Evolutionary conservation across 2,888 invertebrate genomes (phyloP), one percentile per base, ranked within the genome.

Genomic region (Temnothorax rugatulus): DNA sequence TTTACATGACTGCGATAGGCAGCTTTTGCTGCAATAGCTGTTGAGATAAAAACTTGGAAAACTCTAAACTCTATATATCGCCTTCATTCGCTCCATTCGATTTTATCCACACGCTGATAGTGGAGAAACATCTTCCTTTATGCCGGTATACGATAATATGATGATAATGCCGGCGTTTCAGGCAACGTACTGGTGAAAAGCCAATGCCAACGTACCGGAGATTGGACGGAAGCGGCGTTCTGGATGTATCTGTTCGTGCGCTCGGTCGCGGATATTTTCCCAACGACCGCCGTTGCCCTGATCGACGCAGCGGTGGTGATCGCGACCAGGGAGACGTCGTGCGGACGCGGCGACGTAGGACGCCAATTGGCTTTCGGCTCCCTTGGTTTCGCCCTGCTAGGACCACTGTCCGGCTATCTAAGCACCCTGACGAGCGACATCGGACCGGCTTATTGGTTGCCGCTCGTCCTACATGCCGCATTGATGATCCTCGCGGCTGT

Each of bases 271-370:
- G 98, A 98, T 92, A 96, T 97, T 68, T 97, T 97, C 94, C 96
- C 97, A 13, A 96, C 97, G 47, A 97, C 97, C 0, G 97, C 96
- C 0, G 95, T 97, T 8, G 97, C 97, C 0, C 93, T 98, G 8
- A 95, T 98, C 1, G 97, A 97, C 77, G 96, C 97, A 0, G 97
- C 97, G 0, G 96, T 97, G 63, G 97, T 98, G n/a, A 97, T 98
- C 86, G 97, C 97, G 0, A 97, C 98, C 0, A 96, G 97, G 50
- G 98, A 98, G 94, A 98, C 97, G 0, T 97, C 97, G 0, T 96
- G 97, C 29, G 97, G 97, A 1, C 96, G 97, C 52, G 97, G 97
- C 0, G 97, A 98, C 92, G 97, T 98, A 4, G 98, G 98, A 47
- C 96, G 97, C 13, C 98, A 98, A 92, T 95, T 97, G 90, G 97